phyloP scores from a whole-genome alignment of 2,113 vertebrate species.

The Fukomys damarensis region DNA sequence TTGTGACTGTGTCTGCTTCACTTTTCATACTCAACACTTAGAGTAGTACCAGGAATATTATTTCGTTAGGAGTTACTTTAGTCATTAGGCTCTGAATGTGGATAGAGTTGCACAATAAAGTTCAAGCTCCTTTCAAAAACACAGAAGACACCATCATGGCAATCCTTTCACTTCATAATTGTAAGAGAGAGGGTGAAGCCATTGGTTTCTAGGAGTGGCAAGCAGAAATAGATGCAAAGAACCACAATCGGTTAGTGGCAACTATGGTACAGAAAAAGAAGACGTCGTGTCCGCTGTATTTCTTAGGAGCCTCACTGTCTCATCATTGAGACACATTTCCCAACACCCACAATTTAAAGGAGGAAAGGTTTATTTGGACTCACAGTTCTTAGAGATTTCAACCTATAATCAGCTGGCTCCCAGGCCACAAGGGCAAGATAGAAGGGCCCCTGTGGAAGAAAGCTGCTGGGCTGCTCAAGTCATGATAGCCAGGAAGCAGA shows the following conservation, averaged over 20 bases:
- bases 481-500: neutral
- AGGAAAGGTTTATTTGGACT: neutral
- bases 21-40: slow-evolving; percentile 21
- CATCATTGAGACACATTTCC: neutral
- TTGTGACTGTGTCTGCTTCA: neutral
- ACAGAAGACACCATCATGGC: neutral
- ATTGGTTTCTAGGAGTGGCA: neutral
- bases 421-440: neutral
- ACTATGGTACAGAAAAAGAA: neutral
- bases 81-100: neutral
- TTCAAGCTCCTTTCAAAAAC: neutral
- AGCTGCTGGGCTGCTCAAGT: neutral
- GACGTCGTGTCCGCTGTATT: neutral
- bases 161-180: neutral
- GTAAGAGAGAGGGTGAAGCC: neutral
- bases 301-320: neutral
- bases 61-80: neutral
- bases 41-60: neutral
- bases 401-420: neutral
- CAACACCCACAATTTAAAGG: neutral
- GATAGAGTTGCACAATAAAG: neutral
- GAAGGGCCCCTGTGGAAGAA: neutral
- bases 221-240: neutral
- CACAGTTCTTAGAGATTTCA: neutral
- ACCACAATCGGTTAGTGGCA: neutral